Percentiles rank a stretch among this genome's conserved stretches.
Evolutionary conservation across 2,797 vertebrate species (phyloP).

Genomic region (Oceanodroma leucorhoa): DNA sequence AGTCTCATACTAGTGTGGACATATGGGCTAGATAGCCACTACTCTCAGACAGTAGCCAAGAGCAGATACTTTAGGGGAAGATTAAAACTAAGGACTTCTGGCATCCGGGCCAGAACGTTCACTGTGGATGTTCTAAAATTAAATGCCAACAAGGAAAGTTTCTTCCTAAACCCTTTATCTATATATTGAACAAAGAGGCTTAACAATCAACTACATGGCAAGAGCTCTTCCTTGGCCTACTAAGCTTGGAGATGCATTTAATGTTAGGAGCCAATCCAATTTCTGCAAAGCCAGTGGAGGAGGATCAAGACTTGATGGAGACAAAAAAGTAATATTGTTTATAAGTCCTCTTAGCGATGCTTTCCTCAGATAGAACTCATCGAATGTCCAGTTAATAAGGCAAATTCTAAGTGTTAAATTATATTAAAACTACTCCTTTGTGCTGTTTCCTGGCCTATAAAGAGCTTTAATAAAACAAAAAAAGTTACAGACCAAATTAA

Average conservation of each 20-base stretch:
- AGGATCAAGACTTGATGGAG: neutral
- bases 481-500: neutral
- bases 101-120: neutral
- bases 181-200: neutral
- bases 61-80: neutral
- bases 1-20: neutral
- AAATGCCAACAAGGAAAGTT: neutral
- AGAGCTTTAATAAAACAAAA: neutral
- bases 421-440: neutral
- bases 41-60: neutral
- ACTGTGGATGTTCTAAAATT: neutral
- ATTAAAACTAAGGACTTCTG: neutral
- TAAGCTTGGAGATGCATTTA: neutral
- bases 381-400: neutral
- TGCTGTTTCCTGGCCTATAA: neutral
- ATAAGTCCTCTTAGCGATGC: neutral
- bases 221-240: neutral
- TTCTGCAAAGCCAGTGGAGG: neutral
- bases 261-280: neutral
- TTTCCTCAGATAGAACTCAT: neutral
- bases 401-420: neutral
- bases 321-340: neutral
- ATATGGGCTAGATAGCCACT: neutral
- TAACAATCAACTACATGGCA: neutral
- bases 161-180: neutral